Conservation (phyloP, 64 coral and sea anemone species). For the Dendrophyllia cribrosa region DNA sequence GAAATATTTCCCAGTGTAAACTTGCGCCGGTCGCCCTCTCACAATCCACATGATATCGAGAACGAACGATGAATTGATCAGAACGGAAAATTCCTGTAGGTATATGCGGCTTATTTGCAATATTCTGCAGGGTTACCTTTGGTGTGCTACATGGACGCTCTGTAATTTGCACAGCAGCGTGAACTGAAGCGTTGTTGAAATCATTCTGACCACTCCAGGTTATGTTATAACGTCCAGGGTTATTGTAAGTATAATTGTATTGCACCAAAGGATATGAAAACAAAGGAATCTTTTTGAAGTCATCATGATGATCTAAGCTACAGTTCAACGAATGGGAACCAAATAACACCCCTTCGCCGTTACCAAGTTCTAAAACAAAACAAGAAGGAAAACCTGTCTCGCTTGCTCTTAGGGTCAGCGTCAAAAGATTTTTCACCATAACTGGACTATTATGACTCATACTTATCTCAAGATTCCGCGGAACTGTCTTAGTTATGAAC, state of each 20-base stretch:
- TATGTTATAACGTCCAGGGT: neutral
- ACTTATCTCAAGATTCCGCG: conserved; percentile 39
- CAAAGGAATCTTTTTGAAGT: neutral
- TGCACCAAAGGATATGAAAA: conserved; percentile 1
- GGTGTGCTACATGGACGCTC: conserved; percentile 25
- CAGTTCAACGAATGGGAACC: conserved; percentile 11
- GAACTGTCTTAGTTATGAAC: conserved; percentile 40
- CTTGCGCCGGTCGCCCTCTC: conserved; percentile 20
- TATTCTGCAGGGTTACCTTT: neutral
- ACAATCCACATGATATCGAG: conserved; percentile 35
- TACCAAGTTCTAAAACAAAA: conserved; percentile 70
- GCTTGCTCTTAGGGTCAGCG: conserved; percentile 36
- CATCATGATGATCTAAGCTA: neutral
- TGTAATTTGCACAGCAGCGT: conserved; percentile 5
- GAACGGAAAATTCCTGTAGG: conserved; percentile 38
- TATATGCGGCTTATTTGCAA: conserved; percentile 1
- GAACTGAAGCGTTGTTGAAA: conserved; percentile 3
- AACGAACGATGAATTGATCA: conserved; percentile 14
- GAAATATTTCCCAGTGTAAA: conserved; percentile 39
- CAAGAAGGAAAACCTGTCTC: conserved; percentile 54
- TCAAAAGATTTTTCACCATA: neutral
- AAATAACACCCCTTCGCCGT: conserved; percentile 38
- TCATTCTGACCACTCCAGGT: conserved; percentile 21
- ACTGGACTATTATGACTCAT: conserved; percentile 59
- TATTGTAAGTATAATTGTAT: conserved; percentile 42